These are phyloP conservation scores for Phyllotreta cruciferae DNA, from an alignment of 2,888 invertebrate species.

Conservation along the genomic window DNA sequence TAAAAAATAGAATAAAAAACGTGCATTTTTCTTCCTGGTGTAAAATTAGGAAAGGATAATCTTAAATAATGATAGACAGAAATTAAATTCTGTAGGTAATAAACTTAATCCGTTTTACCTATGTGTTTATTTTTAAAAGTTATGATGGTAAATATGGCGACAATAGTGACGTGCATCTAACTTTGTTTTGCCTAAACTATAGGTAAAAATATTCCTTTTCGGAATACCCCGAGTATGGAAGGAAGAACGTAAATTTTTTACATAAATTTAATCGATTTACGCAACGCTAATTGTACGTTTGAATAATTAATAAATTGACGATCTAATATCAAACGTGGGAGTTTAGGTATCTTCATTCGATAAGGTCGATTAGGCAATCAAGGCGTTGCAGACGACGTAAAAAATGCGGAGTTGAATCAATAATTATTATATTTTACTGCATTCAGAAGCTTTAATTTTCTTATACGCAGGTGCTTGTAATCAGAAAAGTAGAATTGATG, in stretches of 20 bases:
- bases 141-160: too few relatives aligned
- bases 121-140: too few relatives aligned
- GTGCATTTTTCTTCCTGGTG: too few relatives aligned
- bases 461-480: background rate
- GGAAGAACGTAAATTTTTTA: background rate
- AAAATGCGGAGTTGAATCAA: conserved; percentile 3
- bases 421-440: conserved; percentile 3
- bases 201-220: background rate
- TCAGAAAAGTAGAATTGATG: background rate
- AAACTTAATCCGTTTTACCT: too few relatives aligned
- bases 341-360: conserved; percentile 10
- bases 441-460: conserved; percentile 6
- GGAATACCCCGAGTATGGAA: background rate
- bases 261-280: conserved; percentile 5
- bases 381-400: conserved; percentile 5
- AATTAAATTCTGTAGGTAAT: too few relatives aligned
- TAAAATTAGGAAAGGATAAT: too few relatives aligned
- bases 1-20: too few relatives aligned
- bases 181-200: too few relatives aligned
- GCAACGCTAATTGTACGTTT: conserved; percentile 5
- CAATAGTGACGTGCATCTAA: too few relatives aligned
- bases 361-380: conserved; percentile 4
- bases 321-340: conserved; percentile 11
- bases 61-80: too few relatives aligned
- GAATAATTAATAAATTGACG: conserved; percentile 3